These are phyloP conservation scores for Chrysina gloriosa DNA, from an alignment of 2,888 invertebrate species.

Conservation along the genomic window DNA sequence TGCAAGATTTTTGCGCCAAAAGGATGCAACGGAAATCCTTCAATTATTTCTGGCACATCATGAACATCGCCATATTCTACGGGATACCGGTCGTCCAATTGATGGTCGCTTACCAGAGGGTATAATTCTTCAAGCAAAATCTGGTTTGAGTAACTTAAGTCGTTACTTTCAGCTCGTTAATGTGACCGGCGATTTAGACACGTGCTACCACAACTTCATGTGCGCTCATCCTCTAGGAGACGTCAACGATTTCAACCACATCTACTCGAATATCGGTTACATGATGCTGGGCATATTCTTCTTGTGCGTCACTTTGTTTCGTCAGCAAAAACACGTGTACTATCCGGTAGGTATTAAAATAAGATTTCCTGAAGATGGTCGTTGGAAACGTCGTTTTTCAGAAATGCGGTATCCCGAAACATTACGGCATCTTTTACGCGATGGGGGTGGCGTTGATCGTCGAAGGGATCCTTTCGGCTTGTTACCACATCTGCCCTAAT, in stretches of 20 bases:
- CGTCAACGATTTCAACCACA: slow-evolving; percentile 87
- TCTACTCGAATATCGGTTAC: slow-evolving; percentile 87
- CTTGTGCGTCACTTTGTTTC: slow-evolving; percentile 74
- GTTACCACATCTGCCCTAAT: slow-evolving; percentile 92
- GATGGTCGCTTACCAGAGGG: slow-evolving; percentile 82
- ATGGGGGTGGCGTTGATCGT: slow-evolving; percentile 87
- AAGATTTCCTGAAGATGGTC: background rate
- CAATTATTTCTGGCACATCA: slow-evolving; percentile 79
- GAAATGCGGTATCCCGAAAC: slow-evolving; percentile 78
- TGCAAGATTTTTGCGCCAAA: slow-evolving; percentile 44
- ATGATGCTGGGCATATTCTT: slow-evolving; percentile 82
- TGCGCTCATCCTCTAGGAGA: slow-evolving; percentile 83
- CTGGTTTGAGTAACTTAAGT: too few species aligned
- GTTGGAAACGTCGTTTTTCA: slow-evolving; percentile 57
- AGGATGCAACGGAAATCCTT: slow-evolving; percentile 72
- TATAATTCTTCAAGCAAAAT: too few species aligned
- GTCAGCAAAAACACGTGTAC: slow-evolving; percentile 58
- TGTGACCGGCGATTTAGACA: slow-evolving; percentile 84
- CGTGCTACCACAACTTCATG: slow-evolving; percentile 91
- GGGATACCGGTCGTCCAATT: slow-evolving; percentile 87
- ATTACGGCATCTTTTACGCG: slow-evolving; percentile 86
- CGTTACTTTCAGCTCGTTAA: slow-evolving; percentile 75
- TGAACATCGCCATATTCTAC: slow-evolving; percentile 86
- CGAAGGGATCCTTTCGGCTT: slow-evolving; percentile 88
- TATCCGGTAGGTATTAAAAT: slow-evolving; percentile 29